Evolutionary conservation across 2,888 invertebrate species (phyloP).

Genomic region (Phyllotreta cruciferae): DNA sequence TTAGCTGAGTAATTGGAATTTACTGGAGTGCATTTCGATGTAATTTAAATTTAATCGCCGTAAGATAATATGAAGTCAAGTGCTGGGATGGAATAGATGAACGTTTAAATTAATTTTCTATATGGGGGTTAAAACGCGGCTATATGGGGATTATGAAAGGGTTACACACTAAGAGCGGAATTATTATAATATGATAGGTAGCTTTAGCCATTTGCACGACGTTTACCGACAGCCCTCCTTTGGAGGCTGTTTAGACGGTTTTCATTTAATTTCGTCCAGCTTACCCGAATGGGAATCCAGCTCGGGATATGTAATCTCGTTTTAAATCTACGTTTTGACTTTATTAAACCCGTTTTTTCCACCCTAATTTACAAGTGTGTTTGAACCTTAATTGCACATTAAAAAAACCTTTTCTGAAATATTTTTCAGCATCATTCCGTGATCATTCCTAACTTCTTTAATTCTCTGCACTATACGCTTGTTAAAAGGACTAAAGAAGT

Average conservation of each 20-base stretch:
- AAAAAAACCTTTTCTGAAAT: too few relatives aligned
- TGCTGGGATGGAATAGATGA: constrained; percentile 38
- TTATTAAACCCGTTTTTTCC: neutral
- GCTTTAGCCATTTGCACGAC: constrained; percentile 50
- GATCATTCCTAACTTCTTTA: too few relatives aligned
- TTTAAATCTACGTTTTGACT: neutral
- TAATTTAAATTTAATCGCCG: constrained; percentile 48
- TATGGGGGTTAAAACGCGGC: constrained; percentile 41
- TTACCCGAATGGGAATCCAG: constrained; percentile 41
- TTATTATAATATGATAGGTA: constrained; percentile 51
- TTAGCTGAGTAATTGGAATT: too few relatives aligned
- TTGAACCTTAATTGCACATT: too few relatives aligned
- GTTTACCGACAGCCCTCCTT: constrained; percentile 51
- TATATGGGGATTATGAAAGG: constrained; percentile 38
- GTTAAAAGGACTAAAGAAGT: too few relatives aligned
- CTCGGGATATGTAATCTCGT: constrained; percentile 11
- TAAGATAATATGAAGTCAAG: constrained; percentile 49
- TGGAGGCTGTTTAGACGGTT: constrained; percentile 55
- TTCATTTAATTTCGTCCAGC: constrained; percentile 56
- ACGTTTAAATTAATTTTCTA: constrained; percentile 48
- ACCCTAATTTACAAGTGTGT: too few relatives aligned
- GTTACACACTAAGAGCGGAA: constrained; percentile 39
- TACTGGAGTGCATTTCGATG: too few relatives aligned
- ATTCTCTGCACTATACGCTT: too few relatives aligned
- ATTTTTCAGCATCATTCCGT: too few relatives aligned